Conservation (phyloP, 92 coral and sea anemone species). For the Porites lobata region DNA sequence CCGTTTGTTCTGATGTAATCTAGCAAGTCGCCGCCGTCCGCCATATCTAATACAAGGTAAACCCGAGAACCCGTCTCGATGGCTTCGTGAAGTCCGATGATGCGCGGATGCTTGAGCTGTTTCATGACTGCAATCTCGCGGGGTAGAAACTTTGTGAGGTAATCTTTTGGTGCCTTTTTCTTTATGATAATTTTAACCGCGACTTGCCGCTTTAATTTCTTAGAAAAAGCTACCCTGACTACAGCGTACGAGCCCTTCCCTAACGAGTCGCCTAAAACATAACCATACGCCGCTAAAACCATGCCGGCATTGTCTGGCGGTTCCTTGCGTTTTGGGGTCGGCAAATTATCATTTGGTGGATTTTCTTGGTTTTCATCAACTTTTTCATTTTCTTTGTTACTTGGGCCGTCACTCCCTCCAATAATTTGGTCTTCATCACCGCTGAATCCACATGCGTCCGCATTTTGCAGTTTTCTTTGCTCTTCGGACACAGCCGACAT, state of each 20-base stretch:
- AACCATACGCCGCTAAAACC: slow-evolving; percentile 93
- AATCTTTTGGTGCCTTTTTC: slow-evolving; percentile 96
- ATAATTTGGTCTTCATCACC: slow-evolving; percentile 23
- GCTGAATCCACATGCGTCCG: slow-evolving; percentile 48
- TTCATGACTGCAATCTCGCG: slow-evolving; percentile 99
- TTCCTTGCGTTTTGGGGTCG: slow-evolving; percentile 4
- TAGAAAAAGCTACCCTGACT: slow-evolving; percentile 95
- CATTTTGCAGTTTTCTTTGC: slow-evolving; percentile 38
- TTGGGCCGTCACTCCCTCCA: slow-evolving; percentile 38
- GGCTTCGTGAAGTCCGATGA: slow-evolving; percentile 94
- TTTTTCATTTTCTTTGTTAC: slow-evolving; percentile 31
- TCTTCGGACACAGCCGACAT: slow-evolving; percentile 91
- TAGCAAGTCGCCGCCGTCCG: slow-evolving; percentile 96
- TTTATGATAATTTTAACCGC: slow-evolving; percentile 94
- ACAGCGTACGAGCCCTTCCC: slow-evolving; percentile 99
- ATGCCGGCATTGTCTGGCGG: slow-evolving; percentile 91
- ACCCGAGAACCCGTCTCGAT: slow-evolving; percentile 97
- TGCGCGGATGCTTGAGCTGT: slow-evolving; percentile 89
- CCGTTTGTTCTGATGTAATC: slow-evolving; percentile 95
- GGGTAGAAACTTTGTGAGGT: slow-evolving; percentile 95
- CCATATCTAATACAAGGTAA: slow-evolving; percentile 94
- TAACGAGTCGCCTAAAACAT: slow-evolving; percentile 93
- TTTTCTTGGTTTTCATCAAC: slow-evolving; percentile 27
- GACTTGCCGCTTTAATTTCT: slow-evolving; percentile 90
- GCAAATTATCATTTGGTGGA: background rate